These are phyloP conservation scores for Trilocha varians DNA, from an alignment of 2,888 invertebrate species.

Conservation along the genomic window DNA sequence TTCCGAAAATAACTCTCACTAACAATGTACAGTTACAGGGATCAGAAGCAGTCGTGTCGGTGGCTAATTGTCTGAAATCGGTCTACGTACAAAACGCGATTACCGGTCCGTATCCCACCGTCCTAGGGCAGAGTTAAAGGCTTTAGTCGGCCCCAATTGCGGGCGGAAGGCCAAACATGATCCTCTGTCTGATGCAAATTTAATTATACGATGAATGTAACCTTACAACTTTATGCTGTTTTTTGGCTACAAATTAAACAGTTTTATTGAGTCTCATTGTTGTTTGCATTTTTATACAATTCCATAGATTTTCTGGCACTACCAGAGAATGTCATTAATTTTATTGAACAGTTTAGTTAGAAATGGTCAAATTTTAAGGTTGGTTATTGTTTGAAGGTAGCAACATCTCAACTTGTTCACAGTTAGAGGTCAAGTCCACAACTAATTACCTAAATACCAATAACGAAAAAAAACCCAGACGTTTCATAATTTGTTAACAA, in stretches of 20 bases:
- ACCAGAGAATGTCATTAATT: too few relatives aligned
- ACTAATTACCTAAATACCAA: not conserved
- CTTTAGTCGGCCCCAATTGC: slow-evolving; percentile 7
- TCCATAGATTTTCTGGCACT: too few relatives aligned
- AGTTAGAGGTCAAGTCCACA: not conserved
- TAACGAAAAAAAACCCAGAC: not conserved
- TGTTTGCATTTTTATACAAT: too few relatives aligned
- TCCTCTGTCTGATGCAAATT: slow-evolving; percentile 1
- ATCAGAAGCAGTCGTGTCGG: slow-evolving; percentile 12
- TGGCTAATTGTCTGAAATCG: slow-evolving; percentile 49
- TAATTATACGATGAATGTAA: too few relatives aligned
- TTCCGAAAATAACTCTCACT: not conserved
- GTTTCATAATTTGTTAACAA: not conserved
- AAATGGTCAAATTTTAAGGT: too few relatives aligned
- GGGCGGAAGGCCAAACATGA: slow-evolving; percentile 1
- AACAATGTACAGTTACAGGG: slow-evolving; percentile 7
- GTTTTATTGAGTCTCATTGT: too few relatives aligned
- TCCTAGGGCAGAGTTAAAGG: slow-evolving; percentile 5
- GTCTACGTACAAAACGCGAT: slow-evolving; percentile 41
- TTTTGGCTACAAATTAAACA: not conserved
- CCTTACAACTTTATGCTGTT: too few relatives aligned
- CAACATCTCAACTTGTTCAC: too few relatives aligned
- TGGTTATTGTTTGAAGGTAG: too few relatives aligned
- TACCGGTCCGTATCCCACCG: slow-evolving; percentile 19
- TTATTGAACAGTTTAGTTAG: too few relatives aligned